Conservation (phyloP, 2,113 vertebrate genomes). For the Cebidichthys violaceus region DNA sequence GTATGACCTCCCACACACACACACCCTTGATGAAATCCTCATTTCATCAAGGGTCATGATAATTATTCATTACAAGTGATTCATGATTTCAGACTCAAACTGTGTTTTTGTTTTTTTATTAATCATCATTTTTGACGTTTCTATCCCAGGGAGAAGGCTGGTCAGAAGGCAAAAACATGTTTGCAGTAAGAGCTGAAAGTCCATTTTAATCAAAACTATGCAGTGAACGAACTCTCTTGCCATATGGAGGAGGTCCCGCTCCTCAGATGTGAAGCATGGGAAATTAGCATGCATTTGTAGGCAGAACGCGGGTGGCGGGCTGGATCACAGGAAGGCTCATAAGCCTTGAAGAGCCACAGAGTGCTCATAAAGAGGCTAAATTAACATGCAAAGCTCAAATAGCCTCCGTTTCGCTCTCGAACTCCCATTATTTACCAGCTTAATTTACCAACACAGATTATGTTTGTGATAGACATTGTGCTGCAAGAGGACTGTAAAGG, state of each 20-base stretch:
- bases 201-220: conserved; percentile 55
- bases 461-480: conserved; percentile 6
- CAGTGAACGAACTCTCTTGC: conserved; percentile 20
- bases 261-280: conserved; percentile 49
- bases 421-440: conserved; percentile 28
- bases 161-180: conserved; percentile 30
- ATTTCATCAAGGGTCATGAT: conserved; percentile 40
- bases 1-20: conserved; percentile 18
- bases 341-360: conserved; percentile 25
- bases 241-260: conserved; percentile 32
- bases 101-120: conserved; percentile 18
- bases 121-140: conserved; percentile 45
- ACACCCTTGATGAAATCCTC: conserved; percentile 33
- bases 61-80: conserved; percentile 47
- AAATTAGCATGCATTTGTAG: conserved; percentile 52
- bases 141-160: not conserved
- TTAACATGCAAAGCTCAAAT: conserved; percentile 25
- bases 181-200: conserved; percentile 40
- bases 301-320: conserved; percentile 28
- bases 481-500: conserved; percentile 24
- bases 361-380: conserved; percentile 35
- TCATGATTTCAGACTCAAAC: conserved; percentile 35
- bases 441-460: conserved; percentile 30
- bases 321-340: conserved; percentile 39
- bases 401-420: conserved; percentile 1